These are phyloP conservation scores for Ovibos moschatus DNA, from an alignment of 2,113 vertebrate genomes.

Conservation along the genomic window DNA sequence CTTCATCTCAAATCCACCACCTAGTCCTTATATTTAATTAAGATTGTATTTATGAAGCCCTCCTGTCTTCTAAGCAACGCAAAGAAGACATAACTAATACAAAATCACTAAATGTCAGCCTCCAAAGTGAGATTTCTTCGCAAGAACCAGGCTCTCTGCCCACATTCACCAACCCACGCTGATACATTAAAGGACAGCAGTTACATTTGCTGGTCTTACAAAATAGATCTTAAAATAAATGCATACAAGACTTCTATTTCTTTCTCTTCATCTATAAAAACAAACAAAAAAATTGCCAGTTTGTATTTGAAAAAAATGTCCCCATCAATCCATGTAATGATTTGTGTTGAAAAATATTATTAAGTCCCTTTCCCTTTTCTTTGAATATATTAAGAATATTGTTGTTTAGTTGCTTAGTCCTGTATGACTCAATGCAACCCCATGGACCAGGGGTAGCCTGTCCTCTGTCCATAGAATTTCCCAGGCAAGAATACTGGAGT, in stretches of 20 bases:
- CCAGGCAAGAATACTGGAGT: neutral
- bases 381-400: neutral
- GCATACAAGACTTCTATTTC: neutral
- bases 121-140: constrained; percentile 48
- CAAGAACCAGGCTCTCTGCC: constrained; percentile 34
- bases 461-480: neutral
- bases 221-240: constrained; percentile 45
- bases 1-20: constrained; percentile 25
- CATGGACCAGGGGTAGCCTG: neutral
- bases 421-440: neutral
- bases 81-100: constrained; percentile 52
- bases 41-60: constrained; percentile 53
- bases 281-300: neutral
- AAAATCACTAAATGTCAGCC: constrained; percentile 61
- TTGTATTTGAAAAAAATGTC: neutral
- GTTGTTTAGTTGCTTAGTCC: neutral
- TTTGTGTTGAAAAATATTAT: neutral
- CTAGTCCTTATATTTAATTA: constrained; percentile 52
- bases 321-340: neutral
- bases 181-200: neutral
- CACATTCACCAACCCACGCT: constrained; percentile 42
- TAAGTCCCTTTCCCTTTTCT: neutral
- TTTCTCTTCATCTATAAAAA: neutral
- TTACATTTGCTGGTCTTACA: constrained; percentile 24
- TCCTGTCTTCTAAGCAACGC: constrained; percentile 33